Conservation (phyloP, 2,888 invertebrate genomes). For the Lepetodrilus schrolli region DNA sequence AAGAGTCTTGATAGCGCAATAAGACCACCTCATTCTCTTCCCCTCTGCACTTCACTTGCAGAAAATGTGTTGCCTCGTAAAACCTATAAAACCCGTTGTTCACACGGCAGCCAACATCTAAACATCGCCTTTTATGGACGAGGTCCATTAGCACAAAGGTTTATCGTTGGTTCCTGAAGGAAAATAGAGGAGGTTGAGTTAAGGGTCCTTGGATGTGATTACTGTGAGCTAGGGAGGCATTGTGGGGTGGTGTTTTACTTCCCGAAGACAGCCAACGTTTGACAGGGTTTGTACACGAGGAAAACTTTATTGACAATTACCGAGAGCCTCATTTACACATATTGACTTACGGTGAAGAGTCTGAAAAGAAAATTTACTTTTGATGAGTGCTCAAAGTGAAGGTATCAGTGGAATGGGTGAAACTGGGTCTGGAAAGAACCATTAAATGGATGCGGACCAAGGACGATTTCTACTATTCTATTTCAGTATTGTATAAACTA, state of each 20-base stretch:
- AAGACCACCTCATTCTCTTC: too few species aligned
- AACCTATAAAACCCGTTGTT: not conserved
- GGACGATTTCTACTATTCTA: too few species aligned
- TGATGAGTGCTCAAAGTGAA: too few species aligned
- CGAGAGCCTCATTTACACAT: too few species aligned
- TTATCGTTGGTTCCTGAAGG: not conserved
- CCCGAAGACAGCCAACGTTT: not conserved
- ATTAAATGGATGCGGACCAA: too few species aligned
- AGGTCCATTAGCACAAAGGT: constrained; percentile 2
- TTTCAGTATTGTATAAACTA: too few species aligned
- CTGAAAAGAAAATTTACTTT: too few species aligned
- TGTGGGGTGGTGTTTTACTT: not conserved
- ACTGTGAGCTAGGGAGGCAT: not conserved
- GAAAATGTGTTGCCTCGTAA: constrained; percentile 12
- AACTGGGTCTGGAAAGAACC: too few species aligned
- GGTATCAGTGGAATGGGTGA: too few species aligned
- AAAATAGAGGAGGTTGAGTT: constrained; percentile 9
- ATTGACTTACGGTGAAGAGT: too few species aligned
- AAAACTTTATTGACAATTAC: not conserved
- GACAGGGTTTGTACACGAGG: not conserved
- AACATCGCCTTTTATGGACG: not conserved
- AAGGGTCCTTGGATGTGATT: not conserved
- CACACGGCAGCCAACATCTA: not conserved
- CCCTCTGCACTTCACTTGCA: not conserved
- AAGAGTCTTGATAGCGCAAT: too few species aligned